Evolutionary conservation across 2,113 vertebrate genomes (phyloP), one percentile per base, ranked within the genome.

Genomic region (Panurus biarmicus): DNA sequence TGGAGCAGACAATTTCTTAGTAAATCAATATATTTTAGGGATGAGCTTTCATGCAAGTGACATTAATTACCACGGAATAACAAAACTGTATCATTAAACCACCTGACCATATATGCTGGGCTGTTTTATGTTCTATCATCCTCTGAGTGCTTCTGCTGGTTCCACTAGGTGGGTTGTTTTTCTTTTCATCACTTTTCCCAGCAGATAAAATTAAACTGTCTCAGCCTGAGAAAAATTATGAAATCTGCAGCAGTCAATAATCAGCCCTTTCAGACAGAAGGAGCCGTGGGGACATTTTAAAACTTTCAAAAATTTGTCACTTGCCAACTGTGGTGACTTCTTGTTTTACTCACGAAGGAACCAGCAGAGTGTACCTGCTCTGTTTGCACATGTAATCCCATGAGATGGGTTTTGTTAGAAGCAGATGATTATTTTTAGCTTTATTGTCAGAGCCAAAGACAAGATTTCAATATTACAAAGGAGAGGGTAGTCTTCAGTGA

Each of bases 21-120:
- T 93, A 94, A 92, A 85, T 93, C 76, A 11, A 93, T 95, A 74
- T 92, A 93, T 87, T 93, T 94, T 93, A 96, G 94, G 93, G 89
- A 90, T 78, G 60, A 87, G 45, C 93, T 65, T 97, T 96, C 91
- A 96, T 86, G 95, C 91, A 94, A 95, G 93, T 95, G 92, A 95
- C 94, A 94, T 88, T 97, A 97, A 97, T 97, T 94, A 90, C 80
- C 82, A 81, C 2, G 0, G 95, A 95, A 75, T 78, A 96, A 94
- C 5, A 1, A 92, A 95, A 91, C 69, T 89, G 35, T 73, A 61
- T 93, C 90, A 96, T 95, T 87, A 96, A 96, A 89, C 58, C 71
- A 96, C 84, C 85, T 96, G 80, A 74, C 94, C 82, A 35, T 33
- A 54, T 45, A 89, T 40, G 29, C 51, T 38, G n/a, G 6, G 54